Conservation (phyloP, 1,140 invertebrate genomes). For the Hetaerina americana region DNA sequence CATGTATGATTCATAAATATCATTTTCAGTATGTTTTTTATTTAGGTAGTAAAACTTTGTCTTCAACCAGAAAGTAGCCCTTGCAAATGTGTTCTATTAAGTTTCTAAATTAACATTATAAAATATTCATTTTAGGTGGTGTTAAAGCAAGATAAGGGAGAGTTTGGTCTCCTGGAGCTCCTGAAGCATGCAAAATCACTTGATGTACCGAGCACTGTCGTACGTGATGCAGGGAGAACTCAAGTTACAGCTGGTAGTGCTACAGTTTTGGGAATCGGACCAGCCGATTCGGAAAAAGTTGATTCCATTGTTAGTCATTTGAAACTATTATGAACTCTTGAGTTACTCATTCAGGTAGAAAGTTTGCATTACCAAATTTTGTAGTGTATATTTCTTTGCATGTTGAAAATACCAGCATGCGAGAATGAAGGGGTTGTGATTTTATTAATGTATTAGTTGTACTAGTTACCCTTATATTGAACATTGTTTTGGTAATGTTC, state of each 20-base stretch:
- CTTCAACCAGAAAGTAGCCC: no score
- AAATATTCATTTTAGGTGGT: background rate
- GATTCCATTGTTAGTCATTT: background rate
- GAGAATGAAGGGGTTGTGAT: no score
- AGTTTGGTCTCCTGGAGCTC: slow-evolving; percentile 49
- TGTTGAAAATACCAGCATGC: no score
- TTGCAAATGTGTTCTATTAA: no score
- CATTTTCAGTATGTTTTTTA: no score
- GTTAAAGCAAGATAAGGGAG: slow-evolving; percentile 15
- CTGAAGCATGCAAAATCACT: slow-evolving; percentile 47
- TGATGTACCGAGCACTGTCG: slow-evolving; percentile 55
- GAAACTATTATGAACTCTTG: background rate
- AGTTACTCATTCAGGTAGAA: no score
- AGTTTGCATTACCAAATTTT: no score
- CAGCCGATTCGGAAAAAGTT: slow-evolving; percentile 28
- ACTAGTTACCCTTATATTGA: no score
- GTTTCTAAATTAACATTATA: background rate
- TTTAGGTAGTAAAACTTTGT: no score
- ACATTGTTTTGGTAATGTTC: no score
- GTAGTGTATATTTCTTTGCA: background rate
- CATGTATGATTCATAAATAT: no score
- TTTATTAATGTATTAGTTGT: no score
- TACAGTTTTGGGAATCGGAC: slow-evolving; percentile 83
- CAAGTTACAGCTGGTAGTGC: slow-evolving; percentile 72
- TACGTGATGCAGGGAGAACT: slow-evolving; percentile 81